Conservation (phyloP, 2,797 vertebrate genomes). For the Coilia nasus region DNA sequence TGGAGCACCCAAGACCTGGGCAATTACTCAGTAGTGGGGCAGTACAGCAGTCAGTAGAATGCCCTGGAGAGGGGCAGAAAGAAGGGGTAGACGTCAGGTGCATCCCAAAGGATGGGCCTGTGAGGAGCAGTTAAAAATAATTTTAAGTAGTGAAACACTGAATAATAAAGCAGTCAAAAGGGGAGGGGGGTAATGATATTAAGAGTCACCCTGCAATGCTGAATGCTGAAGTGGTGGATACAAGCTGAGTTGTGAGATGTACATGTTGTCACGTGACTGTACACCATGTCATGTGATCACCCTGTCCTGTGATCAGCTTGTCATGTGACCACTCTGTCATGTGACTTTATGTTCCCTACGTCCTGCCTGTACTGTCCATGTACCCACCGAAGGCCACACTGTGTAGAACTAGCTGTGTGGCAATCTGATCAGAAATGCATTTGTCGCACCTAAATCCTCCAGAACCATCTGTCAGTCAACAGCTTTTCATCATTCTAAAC, state of each 20-base stretch:
- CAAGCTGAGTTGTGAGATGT: not conserved
- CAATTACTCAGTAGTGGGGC: not conserved
- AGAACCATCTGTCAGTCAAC: not conserved
- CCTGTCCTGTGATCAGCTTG: not conserved
- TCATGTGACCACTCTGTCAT: slow-evolving; percentile 4
- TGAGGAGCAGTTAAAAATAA: too few species aligned
- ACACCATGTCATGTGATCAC: not conserved
- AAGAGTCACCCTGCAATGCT: too few species aligned
- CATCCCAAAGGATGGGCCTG: not conserved
- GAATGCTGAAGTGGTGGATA: too few species aligned
- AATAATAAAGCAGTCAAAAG: too few species aligned
- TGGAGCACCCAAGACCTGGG: not conserved
- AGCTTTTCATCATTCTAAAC: not conserved
- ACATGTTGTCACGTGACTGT: slow-evolving; percentile 9
- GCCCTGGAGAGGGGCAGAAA: not conserved
- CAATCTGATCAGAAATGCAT: not conserved
- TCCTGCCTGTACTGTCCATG: not conserved
- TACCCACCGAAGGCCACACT: not conserved
- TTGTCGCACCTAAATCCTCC: not conserved
- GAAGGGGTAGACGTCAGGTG: too few species aligned
- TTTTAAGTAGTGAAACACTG: too few species aligned
- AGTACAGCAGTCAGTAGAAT: not conserved
- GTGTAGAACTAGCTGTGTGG: not conserved
- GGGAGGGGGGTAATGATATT: too few species aligned
- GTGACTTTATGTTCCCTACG: not conserved